Percentiles rank a stretch among this genome's conserved stretches.
phyloP scores from a whole-genome alignment of 1,140 invertebrate genomes.

The Aricia agestis region DNA sequence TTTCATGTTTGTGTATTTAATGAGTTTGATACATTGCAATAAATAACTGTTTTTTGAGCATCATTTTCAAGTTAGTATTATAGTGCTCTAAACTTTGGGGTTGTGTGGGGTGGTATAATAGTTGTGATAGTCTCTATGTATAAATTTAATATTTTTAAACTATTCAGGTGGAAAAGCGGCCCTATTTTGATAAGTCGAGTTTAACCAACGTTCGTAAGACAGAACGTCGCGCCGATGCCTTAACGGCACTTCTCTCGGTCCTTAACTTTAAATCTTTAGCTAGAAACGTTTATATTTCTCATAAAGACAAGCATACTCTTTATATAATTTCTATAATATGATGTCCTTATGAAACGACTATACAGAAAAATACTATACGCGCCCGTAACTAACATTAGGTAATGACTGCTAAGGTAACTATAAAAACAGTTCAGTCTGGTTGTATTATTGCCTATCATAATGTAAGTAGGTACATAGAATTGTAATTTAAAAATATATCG shows the following conservation, averaged over 20 bases:
- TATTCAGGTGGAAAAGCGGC: no score
- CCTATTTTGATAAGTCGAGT: no score
- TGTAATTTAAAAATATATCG: constrained; percentile 30
- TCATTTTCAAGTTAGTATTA: no score
- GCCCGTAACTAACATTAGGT: constrained; percentile 26
- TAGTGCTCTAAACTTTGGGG: no score
- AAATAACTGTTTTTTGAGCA: no score
- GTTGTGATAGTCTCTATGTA: no score
- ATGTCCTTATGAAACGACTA: constrained; percentile 21
- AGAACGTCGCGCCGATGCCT: background rate
- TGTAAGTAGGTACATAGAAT: constrained; percentile 28
- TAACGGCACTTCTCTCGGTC: background rate
- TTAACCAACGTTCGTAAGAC: no score
- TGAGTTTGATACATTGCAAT: no score
- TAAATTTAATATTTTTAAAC: no score
- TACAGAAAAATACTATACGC: constrained; percentile 33
- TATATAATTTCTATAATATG: background rate
- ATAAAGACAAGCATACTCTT: constrained; percentile 24
- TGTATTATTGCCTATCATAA: constrained; percentile 37
- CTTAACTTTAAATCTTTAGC: constrained; percentile 17
- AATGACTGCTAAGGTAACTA: constrained; percentile 36
- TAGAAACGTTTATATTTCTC: constrained; percentile 29
- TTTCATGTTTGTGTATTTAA: no score
- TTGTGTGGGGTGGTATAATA: no score
- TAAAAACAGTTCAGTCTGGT: constrained; percentile 43